phyloP scores from a whole-genome alignment of 2,113 vertebrate species.

The Mungos mungo region DNA sequence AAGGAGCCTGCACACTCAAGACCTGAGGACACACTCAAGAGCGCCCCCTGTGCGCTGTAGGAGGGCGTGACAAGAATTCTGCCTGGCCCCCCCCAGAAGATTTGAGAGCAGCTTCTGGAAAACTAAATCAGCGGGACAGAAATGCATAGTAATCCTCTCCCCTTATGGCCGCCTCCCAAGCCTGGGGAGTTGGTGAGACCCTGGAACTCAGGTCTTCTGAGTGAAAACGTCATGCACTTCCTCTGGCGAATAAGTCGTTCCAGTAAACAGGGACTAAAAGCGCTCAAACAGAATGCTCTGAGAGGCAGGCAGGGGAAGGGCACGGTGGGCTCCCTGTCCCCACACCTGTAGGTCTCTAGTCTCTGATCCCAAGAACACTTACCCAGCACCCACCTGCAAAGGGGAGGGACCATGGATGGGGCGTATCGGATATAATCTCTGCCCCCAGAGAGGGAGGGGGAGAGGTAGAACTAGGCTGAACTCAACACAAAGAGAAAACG shows the following conservation, averaged over 20 bases:
- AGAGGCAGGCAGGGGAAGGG: not conserved
- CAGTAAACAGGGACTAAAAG: not conserved
- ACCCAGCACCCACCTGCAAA: not conserved
- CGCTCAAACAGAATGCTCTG: not conserved
- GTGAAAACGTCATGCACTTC: not conserved
- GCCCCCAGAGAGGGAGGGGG: not conserved
- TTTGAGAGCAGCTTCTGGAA: not conserved
- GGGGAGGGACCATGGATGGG: fast-evolving
- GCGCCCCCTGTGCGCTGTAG: fast-evolving
- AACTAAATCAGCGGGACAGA: not conserved
- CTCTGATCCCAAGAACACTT: not conserved
- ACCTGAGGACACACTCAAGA: not conserved
- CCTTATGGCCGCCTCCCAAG: not conserved
- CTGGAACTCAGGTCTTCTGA: not conserved
- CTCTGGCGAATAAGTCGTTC: not conserved
- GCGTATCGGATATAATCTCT: fast-evolving
- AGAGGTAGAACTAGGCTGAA: too few relatives aligned
- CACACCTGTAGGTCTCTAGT: too few relatives aligned
- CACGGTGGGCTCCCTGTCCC: not conserved
- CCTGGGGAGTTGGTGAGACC: not conserved
- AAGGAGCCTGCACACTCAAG: not conserved
- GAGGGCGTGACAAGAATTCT: not conserved
- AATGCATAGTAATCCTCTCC: not conserved
- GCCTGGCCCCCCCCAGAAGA: not conserved
- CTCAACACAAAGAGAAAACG: not conserved